Evolutionary conservation across 2,113 vertebrate species (phyloP).

Genomic region (Cyprinodon tularosa): DNA sequence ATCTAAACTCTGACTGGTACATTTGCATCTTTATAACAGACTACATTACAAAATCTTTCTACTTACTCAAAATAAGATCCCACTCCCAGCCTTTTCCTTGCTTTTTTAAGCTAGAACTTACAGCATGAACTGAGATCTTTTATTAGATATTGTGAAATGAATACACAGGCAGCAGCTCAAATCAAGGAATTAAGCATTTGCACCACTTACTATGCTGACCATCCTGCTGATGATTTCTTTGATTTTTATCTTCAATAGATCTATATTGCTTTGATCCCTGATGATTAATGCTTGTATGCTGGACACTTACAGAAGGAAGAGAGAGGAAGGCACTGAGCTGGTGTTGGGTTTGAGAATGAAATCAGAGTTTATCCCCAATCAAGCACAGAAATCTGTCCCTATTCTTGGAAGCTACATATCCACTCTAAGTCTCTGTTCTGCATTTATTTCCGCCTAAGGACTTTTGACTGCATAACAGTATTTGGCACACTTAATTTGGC

Average conservation of each 20-base stretch:
- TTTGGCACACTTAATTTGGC: conserved; percentile 51
- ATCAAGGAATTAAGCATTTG: background rate
- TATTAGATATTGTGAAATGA: background rate
- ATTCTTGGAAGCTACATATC: conserved; percentile 59
- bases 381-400: conserved; percentile 67
- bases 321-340: conserved; percentile 24
- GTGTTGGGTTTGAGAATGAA: conserved; percentile 51
- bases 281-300: conserved; percentile 21
- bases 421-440: conserved; percentile 41
- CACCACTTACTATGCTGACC: background rate
- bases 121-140: background rate
- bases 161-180: background rate
- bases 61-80: background rate
- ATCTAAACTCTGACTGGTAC: background rate
- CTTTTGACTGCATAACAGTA: conserved; percentile 48
- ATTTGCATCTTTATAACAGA: background rate
- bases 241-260: conserved; percentile 1
- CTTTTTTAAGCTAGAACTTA: background rate
- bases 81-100: background rate
- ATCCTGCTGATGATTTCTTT: background rate
- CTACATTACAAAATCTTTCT: background rate
- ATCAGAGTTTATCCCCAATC: conserved; percentile 76
- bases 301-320: conserved; percentile 17
- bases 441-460: conserved; percentile 49
- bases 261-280: background rate